Evolutionary conservation across 2,888 invertebrate genomes (phyloP).

Genomic region (Melanostoma mellinum): DNA sequence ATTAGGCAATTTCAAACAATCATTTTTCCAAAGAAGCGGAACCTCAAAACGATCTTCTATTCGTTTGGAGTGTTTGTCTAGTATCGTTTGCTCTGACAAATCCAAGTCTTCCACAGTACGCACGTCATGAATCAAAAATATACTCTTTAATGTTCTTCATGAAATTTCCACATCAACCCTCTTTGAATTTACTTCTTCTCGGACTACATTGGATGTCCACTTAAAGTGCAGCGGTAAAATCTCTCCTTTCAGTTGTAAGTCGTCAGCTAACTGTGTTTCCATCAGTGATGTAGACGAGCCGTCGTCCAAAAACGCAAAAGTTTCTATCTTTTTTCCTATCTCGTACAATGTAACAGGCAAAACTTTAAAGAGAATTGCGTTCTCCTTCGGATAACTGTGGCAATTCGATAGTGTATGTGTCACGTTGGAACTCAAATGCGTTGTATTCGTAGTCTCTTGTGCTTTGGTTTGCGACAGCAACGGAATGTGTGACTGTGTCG

Average conservation of each 20-base stretch:
- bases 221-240: background rate
- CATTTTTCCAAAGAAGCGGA: background rate
- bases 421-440: background rate
- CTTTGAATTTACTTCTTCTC: too few relatives aligned
- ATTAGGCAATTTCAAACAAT: slow-evolving; percentile 1
- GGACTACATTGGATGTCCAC: too few relatives aligned
- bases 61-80: background rate
- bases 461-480: background rate
- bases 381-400: background rate
- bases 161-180: too few relatives aligned
- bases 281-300: slow-evolving; percentile 28
- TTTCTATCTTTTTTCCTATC: background rate
- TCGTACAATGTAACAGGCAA: slow-evolving; percentile 27
- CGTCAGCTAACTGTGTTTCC: slow-evolving; percentile 5
- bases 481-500: background rate
- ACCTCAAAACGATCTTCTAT: background rate
- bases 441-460: too few relatives aligned
- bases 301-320: slow-evolving; percentile 29
- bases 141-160: too few relatives aligned
- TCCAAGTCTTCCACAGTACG: too few relatives aligned
- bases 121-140: too few relatives aligned
- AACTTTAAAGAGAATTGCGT: slow-evolving; percentile 21
- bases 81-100: background rate
- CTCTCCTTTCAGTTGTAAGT: slow-evolving; percentile 15
- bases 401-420: background rate